Evolutionary conservation across 2,113 vertebrate species (phyloP), one percentile per base, ranked within the genome.

Genomic region (Eulacestoma nigropectus): DNA sequence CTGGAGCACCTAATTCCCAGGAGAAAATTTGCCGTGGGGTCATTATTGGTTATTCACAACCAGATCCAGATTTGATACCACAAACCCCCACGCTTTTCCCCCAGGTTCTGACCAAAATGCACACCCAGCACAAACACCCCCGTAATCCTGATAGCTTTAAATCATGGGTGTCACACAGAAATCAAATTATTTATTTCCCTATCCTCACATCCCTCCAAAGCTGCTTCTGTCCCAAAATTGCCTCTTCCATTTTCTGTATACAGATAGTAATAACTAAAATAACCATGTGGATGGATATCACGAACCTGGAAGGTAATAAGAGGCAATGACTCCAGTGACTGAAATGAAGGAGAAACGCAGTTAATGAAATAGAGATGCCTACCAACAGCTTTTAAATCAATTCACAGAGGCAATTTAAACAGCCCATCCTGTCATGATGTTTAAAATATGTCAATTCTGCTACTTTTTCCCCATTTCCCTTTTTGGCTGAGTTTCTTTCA

Each of bases 351-450:
- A 95, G 79, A 90, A 95, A 96, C 97, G 94, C 97, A 96, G 93
- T 94, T 98, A 98, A 98, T 98, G 96, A 96, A 97, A 98, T 94
- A 93, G 96, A 97, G 95, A 95, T 97, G 96, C 97, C 97, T 96
- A 88, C 93, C 95, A 94, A 97, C 91, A 79, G 75, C 96, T 96
- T 97, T 97, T 97, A 98, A 98, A 98, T 98, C 96, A 98, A 97
- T 97, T 96, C 94, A 52, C 93, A 95, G 79, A 97, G 91, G 97
- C 97, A 97, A 98, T 98, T 98, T 97, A 96, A 98, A 96, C 83
- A 93, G 92, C 95, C 90, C n/a, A 96, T 98, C 95, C 90, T 98
- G 95, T 96, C 95, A 80, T 89, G 95, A 32, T 56, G 93, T 93
- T 98, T 98, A 97, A 97, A 97, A 87, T 77, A 55, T 95, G 98